These are phyloP conservation scores for Heliconius aoede DNA, from an alignment of 2,888 invertebrate genomes.

Conservation along the genomic window DNA sequence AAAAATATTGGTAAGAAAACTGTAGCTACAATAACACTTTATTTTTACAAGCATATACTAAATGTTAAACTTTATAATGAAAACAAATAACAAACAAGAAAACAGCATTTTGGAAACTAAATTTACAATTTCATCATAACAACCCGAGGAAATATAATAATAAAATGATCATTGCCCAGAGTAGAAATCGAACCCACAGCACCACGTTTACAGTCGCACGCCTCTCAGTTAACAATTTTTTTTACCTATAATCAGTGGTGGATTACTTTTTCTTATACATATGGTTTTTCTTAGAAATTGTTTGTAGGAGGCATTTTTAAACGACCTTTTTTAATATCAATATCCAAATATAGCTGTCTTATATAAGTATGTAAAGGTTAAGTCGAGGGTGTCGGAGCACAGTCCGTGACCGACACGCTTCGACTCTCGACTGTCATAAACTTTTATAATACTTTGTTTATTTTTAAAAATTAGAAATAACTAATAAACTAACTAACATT, in stretches of 20 bases:
- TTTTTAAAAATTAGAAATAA: slow-evolving; percentile 15
- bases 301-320: neutral
- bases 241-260: neutral
- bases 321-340: slow-evolving; percentile 14
- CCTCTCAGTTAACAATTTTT: neutral
- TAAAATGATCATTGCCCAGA: neutral
- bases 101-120: neutral
- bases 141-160: neutral
- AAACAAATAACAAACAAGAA: neutral
- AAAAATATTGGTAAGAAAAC: neutral
- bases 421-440: slow-evolving; percentile 37
- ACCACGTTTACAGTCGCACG: neutral
- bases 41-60: neutral
- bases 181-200: neutral
- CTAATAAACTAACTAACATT: neutral
- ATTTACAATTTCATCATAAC: too few relatives aligned
- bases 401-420: slow-evolving; percentile 60
- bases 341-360: slow-evolving; percentile 34
- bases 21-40: neutral
- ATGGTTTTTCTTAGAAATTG: neutral
- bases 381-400: slow-evolving; percentile 58
- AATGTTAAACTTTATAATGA: neutral
- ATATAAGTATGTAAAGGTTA: slow-evolving; percentile 45
- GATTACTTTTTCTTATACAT: neutral
- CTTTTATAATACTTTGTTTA: slow-evolving; percentile 23